Evolutionary conservation across 2,888 invertebrate species (phyloP).

Genomic region (Eristalis arbustorum): DNA sequence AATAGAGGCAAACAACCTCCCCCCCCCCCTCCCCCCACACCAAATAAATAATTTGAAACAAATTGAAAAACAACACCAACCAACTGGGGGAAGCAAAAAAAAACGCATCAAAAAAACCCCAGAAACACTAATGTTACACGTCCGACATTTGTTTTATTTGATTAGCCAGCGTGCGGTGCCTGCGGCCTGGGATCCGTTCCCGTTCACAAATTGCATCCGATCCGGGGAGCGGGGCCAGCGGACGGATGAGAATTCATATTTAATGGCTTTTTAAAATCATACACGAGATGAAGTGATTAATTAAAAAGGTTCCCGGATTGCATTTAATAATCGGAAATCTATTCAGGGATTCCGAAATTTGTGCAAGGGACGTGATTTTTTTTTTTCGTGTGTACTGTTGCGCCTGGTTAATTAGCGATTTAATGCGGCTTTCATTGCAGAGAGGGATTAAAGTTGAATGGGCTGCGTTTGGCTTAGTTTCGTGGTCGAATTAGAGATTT

Average conservation of each 20-base stretch:
- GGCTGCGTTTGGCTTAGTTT: background rate
- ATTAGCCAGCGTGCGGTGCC: background rate
- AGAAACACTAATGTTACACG: background rate
- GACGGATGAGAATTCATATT: conserved; percentile 11
- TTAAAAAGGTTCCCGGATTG: conserved; percentile 15
- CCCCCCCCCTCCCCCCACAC: background rate
- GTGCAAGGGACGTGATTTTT: background rate
- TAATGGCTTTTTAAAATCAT: conserved; percentile 38
- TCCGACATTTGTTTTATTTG: background rate
- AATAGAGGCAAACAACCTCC: background rate
- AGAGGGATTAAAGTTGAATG: background rate
- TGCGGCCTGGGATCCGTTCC: background rate
- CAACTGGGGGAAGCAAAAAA: background rate
- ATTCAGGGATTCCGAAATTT: background rate
- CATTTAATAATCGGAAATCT: conserved; percentile 9
- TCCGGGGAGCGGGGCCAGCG: background rate
- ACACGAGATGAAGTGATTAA: conserved; percentile 40
- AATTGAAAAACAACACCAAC: conserved; percentile 21
- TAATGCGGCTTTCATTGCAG: background rate
- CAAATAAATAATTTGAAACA: conserved; percentile 47
- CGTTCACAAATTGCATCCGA: background rate
- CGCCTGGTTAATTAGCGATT: background rate
- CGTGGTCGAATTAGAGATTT: background rate
- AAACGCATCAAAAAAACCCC: background rate
- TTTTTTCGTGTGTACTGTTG: too few relatives aligned